Evolutionary conservation across 2,113 vertebrate genomes (phyloP).

Genomic region (Psittacara wagleri): DNA sequence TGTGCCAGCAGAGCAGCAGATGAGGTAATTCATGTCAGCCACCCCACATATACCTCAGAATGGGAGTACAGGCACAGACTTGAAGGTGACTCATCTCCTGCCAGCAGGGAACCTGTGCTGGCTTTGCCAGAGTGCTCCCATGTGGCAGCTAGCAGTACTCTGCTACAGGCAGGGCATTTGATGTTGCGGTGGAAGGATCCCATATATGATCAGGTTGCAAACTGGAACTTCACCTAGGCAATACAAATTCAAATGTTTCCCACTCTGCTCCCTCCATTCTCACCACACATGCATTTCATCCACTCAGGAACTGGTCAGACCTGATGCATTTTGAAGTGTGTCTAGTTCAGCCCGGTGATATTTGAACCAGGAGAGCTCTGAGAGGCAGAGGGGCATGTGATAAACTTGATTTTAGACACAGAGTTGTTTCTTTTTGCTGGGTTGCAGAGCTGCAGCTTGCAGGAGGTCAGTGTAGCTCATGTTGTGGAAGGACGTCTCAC

Average conservation of each 20-base stretch:
- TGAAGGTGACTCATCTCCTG: neutral
- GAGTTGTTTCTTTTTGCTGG: neutral
- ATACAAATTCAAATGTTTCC: neutral
- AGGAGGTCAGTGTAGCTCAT: neutral
- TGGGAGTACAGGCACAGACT: neutral
- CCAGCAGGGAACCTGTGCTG: neutral
- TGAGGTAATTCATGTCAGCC: neutral
- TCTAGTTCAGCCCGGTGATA: neutral
- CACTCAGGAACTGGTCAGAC: neutral
- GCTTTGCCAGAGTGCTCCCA: neutral
- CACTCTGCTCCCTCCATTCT: slow-evolving; percentile 5
- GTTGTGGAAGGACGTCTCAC: neutral
- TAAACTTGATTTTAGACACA: neutral
- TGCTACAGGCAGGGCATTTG: neutral
- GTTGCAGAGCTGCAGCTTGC: neutral
- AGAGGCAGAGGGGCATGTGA: neutral
- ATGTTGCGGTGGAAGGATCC: neutral
- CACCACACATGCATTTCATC: slow-evolving; percentile 48
- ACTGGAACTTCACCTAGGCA: neutral
- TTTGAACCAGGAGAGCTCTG: neutral
- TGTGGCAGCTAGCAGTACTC: neutral
- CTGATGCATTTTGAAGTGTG: neutral
- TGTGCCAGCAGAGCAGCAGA: neutral
- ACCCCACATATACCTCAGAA: neutral
- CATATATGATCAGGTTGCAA: neutral